Evolutionary conservation across 2,797 vertebrate genomes (phyloP), one percentile per base, ranked within the genome.

Genomic region (Semotilus atromaculatus): DNA sequence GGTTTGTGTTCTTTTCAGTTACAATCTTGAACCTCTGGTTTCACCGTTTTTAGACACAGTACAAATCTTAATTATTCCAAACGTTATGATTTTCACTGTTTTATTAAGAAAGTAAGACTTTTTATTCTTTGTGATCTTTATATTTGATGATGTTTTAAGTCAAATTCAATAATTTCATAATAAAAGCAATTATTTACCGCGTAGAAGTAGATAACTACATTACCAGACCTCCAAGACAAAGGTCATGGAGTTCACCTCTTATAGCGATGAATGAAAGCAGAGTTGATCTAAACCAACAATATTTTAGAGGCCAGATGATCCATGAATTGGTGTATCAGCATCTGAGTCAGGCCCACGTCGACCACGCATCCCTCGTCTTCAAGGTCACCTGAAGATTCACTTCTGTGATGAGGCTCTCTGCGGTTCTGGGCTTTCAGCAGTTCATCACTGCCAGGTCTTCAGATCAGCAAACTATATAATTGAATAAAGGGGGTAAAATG

Each of bases 401-500:
- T 68, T 79, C 73, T 70, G 64, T 40, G 29, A 77, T 75, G 80
- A 85, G 67, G 60, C 83, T 68, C 76, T 87, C 81, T 87, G 78
- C 74, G 86, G 45, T 67, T 76, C 72, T 62, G 68, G 58, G 48
- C 83, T 84, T 84, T 89, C 87, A 86, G 87, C 87, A 81, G 62
- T 82, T 67, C 53, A 53, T 85, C 58, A 40, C 53, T 84, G 74
- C 83, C 81, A 88, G 71, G 82, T 73, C 70, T 81, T 77, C 9
- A 71, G 73, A 80, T 87, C 83, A 87, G 83, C 45, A 78, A 84
- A 82, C 73, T 72, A 76, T 43, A 82, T 87, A 88, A 89, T 87
- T 88, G 89, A 88, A 83, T 86, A 84, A 89, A 88, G 80, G 70
- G 83, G 81, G 82, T 84, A 43, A 87, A 82, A 88, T 82, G 86